Evolutionary conservation across 1,140 invertebrate species (phyloP), one percentile per base, ranked within the genome.

Genomic region (Riptortus pedestris): DNA sequence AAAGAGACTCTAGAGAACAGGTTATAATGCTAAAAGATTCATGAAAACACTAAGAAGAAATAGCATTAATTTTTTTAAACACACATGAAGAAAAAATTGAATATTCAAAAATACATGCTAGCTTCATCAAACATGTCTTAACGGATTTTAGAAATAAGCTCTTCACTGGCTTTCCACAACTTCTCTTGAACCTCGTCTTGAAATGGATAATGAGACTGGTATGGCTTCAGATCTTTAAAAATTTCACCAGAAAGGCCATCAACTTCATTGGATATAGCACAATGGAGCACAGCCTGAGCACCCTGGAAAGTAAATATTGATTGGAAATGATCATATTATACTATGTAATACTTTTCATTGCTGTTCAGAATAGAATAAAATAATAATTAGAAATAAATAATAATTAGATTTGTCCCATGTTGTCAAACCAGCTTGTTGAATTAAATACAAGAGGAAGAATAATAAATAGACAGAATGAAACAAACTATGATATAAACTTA

Each of bases 221-320:
- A 87, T 20, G 78, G 76, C 38, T 79, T 77, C 70, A 88, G 91
- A 73, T 92, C 82, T n/a, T 84, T 79, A 73, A 89, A 88, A 62
- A 86, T 78, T 38, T 77, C 76, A 22, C 86, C 86, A 27, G 79
- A 81, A 70, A 83, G 79, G 9, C 81, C 78, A 26, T 79, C 77
- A 24, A 88, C 72, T 43, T 75, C 73, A 62, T 83, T 79, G 59
- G 85, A 82, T 0, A 84, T 82, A 5, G 88, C 85, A 72, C 87
- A 90, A 72, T 86, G 83, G 1, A 91, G 72, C 28, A 87, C 78
- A 12, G 85, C 90, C 76, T 91, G 85, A 7, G 83, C 79, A 48
- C 87, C 88, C 85, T 88, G 70, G 27, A 78, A 75, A 66, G 70
- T 72, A 65, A 69, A 66, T 38, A 43, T 48, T n/a, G n/a, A n/a